Conservation (phyloP, 2,888 invertebrate species). For the Cyaniris semiargus region DNA sequence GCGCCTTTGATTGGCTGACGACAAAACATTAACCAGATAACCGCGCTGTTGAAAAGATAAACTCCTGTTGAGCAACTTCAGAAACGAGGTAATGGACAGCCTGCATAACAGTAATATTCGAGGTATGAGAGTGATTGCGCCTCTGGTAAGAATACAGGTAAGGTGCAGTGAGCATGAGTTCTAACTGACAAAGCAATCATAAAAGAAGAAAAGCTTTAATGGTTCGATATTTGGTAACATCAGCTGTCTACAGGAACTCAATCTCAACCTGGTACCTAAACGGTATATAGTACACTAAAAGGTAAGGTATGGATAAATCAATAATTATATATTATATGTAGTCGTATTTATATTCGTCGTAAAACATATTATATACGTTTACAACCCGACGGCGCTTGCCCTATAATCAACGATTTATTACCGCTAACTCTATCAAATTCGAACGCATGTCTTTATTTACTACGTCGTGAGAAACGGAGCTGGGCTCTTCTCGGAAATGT, state of each 20-base stretch:
- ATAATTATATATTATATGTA: slow-evolving; percentile 33
- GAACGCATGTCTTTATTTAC: slow-evolving; percentile 55
- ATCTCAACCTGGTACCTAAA: background rate
- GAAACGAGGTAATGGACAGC: no score
- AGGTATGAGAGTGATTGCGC: no score
- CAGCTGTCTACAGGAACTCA: background rate
- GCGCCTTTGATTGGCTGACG: no score
- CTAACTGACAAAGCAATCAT: no score
- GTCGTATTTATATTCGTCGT: slow-evolving; percentile 61
- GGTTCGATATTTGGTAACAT: no score
- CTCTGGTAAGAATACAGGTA: no score
- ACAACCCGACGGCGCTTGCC: slow-evolving; percentile 66
- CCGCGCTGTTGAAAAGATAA: no score
- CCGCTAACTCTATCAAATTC: slow-evolving; percentile 69
- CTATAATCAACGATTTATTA: slow-evolving; percentile 74
- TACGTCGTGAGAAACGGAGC: slow-evolving; percentile 64
- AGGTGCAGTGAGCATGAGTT: no score
- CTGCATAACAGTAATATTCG: no score
- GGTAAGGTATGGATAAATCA: background rate
- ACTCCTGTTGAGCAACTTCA: no score
- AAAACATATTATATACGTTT: slow-evolving; percentile 70
- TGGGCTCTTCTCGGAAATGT: slow-evolving; percentile 65
- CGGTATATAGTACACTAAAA: background rate
- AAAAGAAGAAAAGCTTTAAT: no score
- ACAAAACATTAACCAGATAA: no score